Conservation (phyloP, 2,888 invertebrate species). For the Epinotia demarniana region DNA sequence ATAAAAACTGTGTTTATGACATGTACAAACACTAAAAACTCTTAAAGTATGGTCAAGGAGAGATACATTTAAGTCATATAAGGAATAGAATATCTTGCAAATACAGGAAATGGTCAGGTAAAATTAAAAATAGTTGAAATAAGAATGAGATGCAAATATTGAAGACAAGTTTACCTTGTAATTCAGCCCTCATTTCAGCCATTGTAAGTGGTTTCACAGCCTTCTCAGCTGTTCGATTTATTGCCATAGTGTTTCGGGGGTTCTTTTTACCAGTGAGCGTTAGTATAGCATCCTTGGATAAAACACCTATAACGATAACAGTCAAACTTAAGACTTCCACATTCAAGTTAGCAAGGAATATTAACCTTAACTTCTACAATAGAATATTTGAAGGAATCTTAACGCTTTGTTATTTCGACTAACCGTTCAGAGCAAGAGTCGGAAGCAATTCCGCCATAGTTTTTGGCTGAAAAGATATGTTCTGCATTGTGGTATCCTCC, state of each 20-base stretch:
- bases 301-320: conserved; percentile 59
- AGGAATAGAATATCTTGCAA: background rate
- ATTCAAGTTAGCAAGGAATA: background rate
- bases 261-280: conserved; percentile 64
- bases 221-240: conserved; percentile 63
- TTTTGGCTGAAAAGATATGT: conserved; percentile 58
- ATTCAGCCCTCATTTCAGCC: conserved; percentile 67
- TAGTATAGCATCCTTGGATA: conserved; percentile 62
- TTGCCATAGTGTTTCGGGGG: conserved; percentile 56
- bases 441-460: conserved; percentile 71
- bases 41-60: too few relatives aligned
- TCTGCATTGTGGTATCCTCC: conserved; percentile 59
- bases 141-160: background rate
- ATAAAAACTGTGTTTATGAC: background rate
- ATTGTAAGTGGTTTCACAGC: conserved; percentile 65
- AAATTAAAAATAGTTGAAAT: background rate
- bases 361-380: background rate
- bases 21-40: too few relatives aligned
- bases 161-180: conserved; percentile 56
- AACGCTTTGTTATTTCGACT: conserved; percentile 41
- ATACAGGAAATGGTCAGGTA: background rate
- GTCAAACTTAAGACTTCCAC: background rate
- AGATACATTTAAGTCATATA: too few relatives aligned
- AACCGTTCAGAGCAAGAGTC: conserved; percentile 65
- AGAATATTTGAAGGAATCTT: background rate